A percentile compares a stretch with the other conserved stretches of the same genome.
These are phyloP conservation scores for Rachycentron canadum DNA, from an alignment of 2,797 vertebrate genomes.

Conservation along the genomic window DNA sequence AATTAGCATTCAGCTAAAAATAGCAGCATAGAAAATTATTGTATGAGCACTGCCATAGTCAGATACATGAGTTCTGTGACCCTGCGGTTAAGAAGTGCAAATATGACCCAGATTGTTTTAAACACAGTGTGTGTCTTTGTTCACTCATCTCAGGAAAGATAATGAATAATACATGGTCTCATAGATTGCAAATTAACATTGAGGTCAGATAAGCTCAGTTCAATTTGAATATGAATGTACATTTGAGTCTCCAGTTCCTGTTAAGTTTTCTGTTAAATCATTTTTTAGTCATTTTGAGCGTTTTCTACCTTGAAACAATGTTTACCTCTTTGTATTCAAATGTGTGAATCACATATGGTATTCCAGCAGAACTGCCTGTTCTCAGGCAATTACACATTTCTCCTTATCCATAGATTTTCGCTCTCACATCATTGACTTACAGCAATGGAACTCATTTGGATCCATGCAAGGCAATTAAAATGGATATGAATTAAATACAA, in stretches of 20 bases:
- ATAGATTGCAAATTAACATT: constrained; percentile 77
- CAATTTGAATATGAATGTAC: constrained; percentile 74
- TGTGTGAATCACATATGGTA: constrained; percentile 20
- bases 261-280: constrained; percentile 25
- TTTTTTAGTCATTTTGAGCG: constrained; percentile 11
- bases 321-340: constrained; percentile 39
- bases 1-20: constrained; percentile 15
- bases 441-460: constrained; percentile 59
- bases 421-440: constrained; percentile 56
- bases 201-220: constrained; percentile 74
- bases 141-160: constrained; percentile 62
- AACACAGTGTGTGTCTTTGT: constrained; percentile 59
- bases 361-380: constrained; percentile 32
- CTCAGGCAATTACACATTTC: constrained; percentile 45
- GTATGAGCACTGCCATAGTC: constrained; percentile 6
- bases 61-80: constrained; percentile 45
- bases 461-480: constrained; percentile 60
- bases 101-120: constrained; percentile 65
- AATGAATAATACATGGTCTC: constrained; percentile 78
- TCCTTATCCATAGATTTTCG: constrained; percentile 46
- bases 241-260: constrained; percentile 50
- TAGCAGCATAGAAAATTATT: constrained; percentile 10
- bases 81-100: constrained; percentile 66
- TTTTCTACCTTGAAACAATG: constrained; percentile 37
- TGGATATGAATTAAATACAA: constrained; percentile 53